Evolutionary conservation across 2,888 invertebrate genomes (phyloP).

Genomic region (Ichneumoninae sp.): DNA sequence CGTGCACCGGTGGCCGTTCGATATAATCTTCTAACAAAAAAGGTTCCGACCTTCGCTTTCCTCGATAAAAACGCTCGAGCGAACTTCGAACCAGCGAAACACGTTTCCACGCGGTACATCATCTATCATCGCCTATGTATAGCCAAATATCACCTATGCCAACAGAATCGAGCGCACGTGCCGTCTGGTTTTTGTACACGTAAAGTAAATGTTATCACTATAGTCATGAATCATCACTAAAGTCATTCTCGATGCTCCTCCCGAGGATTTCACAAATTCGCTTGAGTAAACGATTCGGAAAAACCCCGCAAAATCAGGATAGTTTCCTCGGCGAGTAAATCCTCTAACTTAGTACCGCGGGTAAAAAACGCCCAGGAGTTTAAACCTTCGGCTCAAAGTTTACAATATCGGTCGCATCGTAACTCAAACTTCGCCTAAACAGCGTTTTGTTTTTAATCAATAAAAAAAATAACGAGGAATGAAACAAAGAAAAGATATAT

Average conservation of each 20-base stretch:
- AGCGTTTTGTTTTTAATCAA: not conserved
- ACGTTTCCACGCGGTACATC: not conserved
- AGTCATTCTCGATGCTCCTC: not conserved
- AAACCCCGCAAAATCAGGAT: not conserved
- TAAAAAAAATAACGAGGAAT: not conserved
- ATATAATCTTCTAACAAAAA: not conserved
- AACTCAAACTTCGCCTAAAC: not conserved
- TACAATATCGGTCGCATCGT: not conserved
- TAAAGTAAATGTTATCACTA: not conserved
- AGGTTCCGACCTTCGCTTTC: not conserved
- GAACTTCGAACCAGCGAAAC: constrained; percentile 24
- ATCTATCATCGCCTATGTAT: not conserved
- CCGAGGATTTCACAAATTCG: not conserved
- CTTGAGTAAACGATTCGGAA: not conserved
- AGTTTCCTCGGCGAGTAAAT: not conserved
- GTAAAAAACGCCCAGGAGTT: not conserved
- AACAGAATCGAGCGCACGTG: constrained; percentile 17
- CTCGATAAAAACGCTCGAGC: constrained; percentile 8
- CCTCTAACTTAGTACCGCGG: not conserved
- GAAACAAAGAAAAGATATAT: too few species aligned
- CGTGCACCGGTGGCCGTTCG: not conserved
- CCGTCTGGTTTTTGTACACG: not conserved
- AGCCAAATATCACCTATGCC: constrained; percentile 7
- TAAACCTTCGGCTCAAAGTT: not conserved
- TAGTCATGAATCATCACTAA: not conserved